Conservation (phyloP, 2,797 vertebrate species). For the Hemibagrus guttatus region DNA sequence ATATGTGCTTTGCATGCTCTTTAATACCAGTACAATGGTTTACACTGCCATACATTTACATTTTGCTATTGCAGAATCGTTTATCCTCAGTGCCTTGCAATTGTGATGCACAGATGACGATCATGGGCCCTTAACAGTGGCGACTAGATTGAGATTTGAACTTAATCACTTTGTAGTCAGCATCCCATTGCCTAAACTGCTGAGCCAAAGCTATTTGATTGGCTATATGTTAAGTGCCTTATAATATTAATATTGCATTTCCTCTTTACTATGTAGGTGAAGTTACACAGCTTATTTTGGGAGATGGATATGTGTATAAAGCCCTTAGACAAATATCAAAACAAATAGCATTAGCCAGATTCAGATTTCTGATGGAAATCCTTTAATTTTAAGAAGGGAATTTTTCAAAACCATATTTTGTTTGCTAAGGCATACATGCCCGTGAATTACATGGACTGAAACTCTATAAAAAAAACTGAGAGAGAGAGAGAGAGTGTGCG, state of each 20-base stretch:
- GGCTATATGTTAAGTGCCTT: background rate
- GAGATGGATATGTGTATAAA: background rate
- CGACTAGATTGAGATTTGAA: background rate
- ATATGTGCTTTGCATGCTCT: background rate
- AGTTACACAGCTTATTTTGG: background rate
- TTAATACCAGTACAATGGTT: background rate
- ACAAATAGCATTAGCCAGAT: background rate
- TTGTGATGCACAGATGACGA: background rate
- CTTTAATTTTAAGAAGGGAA: background rate
- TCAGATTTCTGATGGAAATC: background rate
- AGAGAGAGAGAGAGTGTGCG: background rate
- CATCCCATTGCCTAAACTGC: background rate
- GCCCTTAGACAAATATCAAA: background rate
- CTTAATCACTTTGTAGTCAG: background rate
- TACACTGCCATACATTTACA: background rate
- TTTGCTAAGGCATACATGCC: background rate
- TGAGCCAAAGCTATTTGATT: background rate
- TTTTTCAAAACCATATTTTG: background rate
- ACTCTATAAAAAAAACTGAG: background rate
- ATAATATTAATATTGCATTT: background rate
- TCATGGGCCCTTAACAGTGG: background rate
- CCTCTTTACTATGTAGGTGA: background rate
- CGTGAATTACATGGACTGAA: background rate
- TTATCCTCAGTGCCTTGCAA: background rate
- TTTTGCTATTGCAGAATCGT: background rate